Evolutionary conservation across 2,888 invertebrate species (phyloP).

Genomic region (Embidobia sp.): DNA sequence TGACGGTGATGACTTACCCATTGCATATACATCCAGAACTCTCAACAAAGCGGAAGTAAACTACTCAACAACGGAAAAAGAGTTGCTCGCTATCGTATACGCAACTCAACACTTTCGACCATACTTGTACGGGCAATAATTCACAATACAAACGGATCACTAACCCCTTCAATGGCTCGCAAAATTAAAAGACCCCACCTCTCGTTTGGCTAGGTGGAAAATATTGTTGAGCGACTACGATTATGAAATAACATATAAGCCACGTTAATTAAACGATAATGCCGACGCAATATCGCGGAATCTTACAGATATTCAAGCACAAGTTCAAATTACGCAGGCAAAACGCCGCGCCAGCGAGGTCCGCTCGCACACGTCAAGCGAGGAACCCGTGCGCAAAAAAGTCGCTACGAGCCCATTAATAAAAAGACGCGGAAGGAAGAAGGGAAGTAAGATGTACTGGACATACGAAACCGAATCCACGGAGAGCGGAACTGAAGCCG

Average conservation of each 20-base stretch:
- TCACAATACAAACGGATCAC: conserved; percentile 31
- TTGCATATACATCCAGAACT: conserved; percentile 20
- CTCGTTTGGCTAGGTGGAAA: conserved; percentile 4
- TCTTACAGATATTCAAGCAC: not conserved
- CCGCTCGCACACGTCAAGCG: too few species aligned
- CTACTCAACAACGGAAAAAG: conserved; percentile 33
- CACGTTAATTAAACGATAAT: not conserved
- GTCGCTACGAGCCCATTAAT: too few species aligned
- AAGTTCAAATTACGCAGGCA: too few species aligned
- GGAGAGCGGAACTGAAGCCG: too few species aligned
- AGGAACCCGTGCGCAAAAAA: too few species aligned
- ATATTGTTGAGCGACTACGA: not conserved
- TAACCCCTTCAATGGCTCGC: conserved; percentile 22
- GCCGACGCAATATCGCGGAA: conserved; percentile 13
- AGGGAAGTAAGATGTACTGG: too few species aligned
- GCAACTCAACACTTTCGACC: conserved; percentile 28
- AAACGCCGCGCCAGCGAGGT: too few species aligned
- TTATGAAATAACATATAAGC: not conserved
- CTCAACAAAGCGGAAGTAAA: conserved; percentile 31
- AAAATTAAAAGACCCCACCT: not conserved
- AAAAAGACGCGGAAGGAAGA: too few species aligned
- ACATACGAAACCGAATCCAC: too few species aligned
- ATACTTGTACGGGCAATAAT: conserved; percentile 25
- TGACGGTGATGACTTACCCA: conserved; percentile 19
- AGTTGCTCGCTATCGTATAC: conserved; percentile 16